phyloP scores from a whole-genome alignment of 2,888 invertebrate genomes.

The Drosophila phalerata region DNA sequence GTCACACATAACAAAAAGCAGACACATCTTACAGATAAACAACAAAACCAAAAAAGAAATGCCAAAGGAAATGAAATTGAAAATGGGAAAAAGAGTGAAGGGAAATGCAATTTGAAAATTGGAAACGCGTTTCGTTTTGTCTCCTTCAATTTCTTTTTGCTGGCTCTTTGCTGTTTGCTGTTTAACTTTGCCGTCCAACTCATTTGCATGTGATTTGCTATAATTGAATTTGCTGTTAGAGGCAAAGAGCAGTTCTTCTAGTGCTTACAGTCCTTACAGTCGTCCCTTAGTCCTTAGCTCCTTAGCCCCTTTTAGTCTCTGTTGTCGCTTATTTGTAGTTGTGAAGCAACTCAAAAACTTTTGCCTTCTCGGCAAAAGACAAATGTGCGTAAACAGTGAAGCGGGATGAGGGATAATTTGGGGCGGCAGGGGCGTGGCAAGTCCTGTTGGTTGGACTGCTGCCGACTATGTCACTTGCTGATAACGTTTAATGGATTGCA shows the following conservation, averaged over 20 bases:
- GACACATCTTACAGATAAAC: slow-evolving; percentile 17
- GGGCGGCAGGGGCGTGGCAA: not conserved
- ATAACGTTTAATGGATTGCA: slow-evolving; percentile 78
- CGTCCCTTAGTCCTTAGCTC: not conserved
- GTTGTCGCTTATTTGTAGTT: slow-evolving; percentile 29
- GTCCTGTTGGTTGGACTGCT: slow-evolving; percentile 39
- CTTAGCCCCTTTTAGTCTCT: not conserved
- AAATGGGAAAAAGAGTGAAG: slow-evolving; percentile 11
- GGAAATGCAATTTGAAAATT: slow-evolving; percentile 73
- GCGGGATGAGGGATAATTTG: not conserved
- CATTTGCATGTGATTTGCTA: slow-evolving; percentile 76
- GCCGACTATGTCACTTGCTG: slow-evolving; percentile 70
- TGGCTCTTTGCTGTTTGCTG: slow-evolving; percentile 45
- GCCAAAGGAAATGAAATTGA: not conserved
- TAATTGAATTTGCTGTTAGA: slow-evolving; percentile 67
- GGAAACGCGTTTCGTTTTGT: slow-evolving; percentile 52
- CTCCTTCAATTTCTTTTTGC: slow-evolving; percentile 14
- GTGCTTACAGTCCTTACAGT: slow-evolving; percentile 14
- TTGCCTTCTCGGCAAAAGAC: slow-evolving; percentile 43
- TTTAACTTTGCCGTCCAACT: slow-evolving; percentile 59
- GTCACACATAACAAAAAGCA: slow-evolving; percentile 40
- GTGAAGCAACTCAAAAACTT: slow-evolving; percentile 41
- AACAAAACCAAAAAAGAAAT: slow-evolving; percentile 8
- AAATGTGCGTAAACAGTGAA: slow-evolving; percentile 54
- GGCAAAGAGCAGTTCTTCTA: slow-evolving; percentile 37